phyloP scores from a whole-genome alignment of 1,140 invertebrate genomes.

The Rhysida immarginata region DNA sequence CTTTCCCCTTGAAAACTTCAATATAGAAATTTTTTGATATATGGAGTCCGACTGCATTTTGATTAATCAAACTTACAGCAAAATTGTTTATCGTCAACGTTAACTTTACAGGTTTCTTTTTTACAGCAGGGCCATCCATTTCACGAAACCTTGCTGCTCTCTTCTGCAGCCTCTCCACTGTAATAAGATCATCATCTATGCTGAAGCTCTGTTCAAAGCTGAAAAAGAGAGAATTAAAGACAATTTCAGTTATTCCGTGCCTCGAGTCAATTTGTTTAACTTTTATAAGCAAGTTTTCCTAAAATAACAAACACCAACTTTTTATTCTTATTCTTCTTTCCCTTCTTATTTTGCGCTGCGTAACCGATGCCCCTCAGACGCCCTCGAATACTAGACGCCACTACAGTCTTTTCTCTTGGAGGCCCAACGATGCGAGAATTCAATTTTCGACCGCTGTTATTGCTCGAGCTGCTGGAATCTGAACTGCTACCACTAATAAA shows the following conservation, averaged over 20 bases:
- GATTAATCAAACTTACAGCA: conserved; percentile 7
- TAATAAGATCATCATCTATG: conserved; percentile 23
- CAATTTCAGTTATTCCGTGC: too few relatives aligned
- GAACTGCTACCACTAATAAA: conserved; percentile 17
- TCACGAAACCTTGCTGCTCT: conserved; percentile 64
- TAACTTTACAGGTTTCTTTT: conserved; percentile 15
- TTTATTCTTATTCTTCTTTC: conserved; percentile 6
- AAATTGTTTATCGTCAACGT: conserved; percentile 14
- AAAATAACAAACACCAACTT: conserved; percentile 4
- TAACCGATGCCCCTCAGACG: neutral
- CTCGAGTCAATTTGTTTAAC: too few relatives aligned
- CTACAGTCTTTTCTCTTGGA: conserved; percentile 14
- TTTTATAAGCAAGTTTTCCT: too few relatives aligned
- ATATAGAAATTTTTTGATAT: too few relatives aligned
- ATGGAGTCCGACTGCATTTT: too few relatives aligned
- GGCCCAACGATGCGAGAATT: conserved; percentile 11
- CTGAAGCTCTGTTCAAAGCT: conserved; percentile 12
- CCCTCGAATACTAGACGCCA: conserved; percentile 9
- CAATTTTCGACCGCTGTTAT: conserved; percentile 7
- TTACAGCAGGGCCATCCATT: conserved; percentile 19
- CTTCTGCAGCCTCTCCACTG: conserved; percentile 28
- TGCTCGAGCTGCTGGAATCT: conserved; percentile 26
- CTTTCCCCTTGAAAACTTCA: too few relatives aligned
- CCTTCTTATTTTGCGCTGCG: conserved; percentile 14
- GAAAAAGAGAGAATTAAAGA: conserved; percentile 9